These are phyloP conservation scores for Alca torda DNA, from an alignment of 2,797 vertebrate genomes.

Conservation along the genomic window DNA sequence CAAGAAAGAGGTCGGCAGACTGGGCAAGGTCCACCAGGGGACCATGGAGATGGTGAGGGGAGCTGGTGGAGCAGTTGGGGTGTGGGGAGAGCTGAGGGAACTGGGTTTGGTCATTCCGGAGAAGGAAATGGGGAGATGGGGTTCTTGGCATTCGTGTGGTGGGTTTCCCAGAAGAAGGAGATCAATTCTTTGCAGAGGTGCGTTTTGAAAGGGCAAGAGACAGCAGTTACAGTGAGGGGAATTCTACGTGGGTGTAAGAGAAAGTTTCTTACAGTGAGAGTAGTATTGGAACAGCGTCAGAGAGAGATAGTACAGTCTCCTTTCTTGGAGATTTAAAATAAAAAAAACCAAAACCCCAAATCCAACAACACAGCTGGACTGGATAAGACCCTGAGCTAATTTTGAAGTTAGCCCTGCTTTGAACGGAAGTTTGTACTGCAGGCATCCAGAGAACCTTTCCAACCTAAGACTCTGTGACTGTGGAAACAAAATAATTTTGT, in stretches of 20 bases:
- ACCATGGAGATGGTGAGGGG: not conserved
- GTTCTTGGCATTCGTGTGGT: not conserved
- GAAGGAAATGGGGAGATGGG: not conserved
- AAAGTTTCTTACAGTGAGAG: not conserved
- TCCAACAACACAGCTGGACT: not conserved
- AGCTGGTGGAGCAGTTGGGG: not conserved
- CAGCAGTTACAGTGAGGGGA: not conserved
- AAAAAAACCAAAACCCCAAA: not conserved
- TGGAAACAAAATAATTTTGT: not conserved
- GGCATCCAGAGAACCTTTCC: not conserved
- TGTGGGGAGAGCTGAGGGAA: not conserved
- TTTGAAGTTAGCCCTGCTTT: not conserved
- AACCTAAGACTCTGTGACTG: not conserved
- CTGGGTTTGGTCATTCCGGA: not conserved
- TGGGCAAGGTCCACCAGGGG: not conserved
- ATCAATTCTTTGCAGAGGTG: not conserved
- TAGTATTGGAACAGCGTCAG: not conserved
- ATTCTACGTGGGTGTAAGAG: not conserved
- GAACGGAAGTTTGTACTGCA: not conserved
- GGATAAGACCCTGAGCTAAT: not conserved
- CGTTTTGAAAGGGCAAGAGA: not conserved
- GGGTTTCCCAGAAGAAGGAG: not conserved
- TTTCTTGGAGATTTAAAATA: not conserved
- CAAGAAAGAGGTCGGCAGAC: not conserved
- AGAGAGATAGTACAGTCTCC: no score